Evolutionary conservation across 2,888 invertebrate genomes (phyloP).

Genomic region (Drosophila acutilabella): DNA sequence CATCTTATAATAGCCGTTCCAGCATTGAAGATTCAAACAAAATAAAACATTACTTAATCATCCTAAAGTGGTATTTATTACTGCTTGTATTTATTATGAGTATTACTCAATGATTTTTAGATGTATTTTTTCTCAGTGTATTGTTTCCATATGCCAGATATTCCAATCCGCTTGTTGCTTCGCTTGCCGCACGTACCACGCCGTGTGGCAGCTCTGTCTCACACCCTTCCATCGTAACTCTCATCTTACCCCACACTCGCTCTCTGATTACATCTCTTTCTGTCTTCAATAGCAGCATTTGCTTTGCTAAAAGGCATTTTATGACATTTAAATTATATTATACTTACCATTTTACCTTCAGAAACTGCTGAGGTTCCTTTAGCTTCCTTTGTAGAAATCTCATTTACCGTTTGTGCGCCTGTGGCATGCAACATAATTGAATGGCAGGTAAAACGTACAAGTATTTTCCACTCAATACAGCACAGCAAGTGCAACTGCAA

Average conservation of each 20-base stretch:
- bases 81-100: too few relatives aligned
- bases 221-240: not conserved
- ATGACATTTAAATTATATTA: conserved; percentile 55
- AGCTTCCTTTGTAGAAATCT: conserved; percentile 18
- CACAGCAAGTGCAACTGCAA: conserved; percentile 25
- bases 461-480: conserved; percentile 39
- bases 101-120: too few relatives aligned
- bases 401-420: conserved; percentile 40
- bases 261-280: not conserved
- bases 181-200: conserved; percentile 25
- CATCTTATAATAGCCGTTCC: too few relatives aligned
- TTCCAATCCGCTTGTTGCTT: conserved; percentile 55
- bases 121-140: not conserved
- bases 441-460: conserved; percentile 46
- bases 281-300: conserved; percentile 14
- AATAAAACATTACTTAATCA: too few relatives aligned
- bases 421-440: conserved; percentile 59
- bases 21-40: too few relatives aligned
- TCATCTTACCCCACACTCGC: not conserved
- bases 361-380: not conserved
- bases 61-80: too few relatives aligned
- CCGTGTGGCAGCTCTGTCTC: conserved; percentile 8
- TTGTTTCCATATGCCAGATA: not conserved
- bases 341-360: conserved; percentile 40
- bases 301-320: conserved; percentile 35